These are phyloP conservation scores for Dysmachus trigonus DNA, from an alignment of 2,888 invertebrate genomes.

Conservation along the genomic window DNA sequence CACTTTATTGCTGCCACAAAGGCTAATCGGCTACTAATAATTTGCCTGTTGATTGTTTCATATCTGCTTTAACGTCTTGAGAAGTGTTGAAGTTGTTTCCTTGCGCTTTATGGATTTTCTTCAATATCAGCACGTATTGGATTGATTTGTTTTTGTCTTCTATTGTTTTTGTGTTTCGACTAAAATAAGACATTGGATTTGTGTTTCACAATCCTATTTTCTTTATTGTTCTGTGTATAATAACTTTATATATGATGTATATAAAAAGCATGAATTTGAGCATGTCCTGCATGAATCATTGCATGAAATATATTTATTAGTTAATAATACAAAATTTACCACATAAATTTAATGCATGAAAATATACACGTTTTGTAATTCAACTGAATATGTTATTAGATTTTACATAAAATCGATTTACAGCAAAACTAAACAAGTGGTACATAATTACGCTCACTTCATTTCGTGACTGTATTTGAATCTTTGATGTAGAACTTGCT, in stretches of 20 bases:
- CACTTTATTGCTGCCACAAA: background rate
- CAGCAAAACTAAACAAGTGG: background rate
- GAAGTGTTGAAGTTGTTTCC: background rate
- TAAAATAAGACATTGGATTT: background rate
- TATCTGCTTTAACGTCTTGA: background rate
- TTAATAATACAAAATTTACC: background rate
- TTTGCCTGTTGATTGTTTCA: background rate
- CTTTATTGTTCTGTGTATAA: background rate
- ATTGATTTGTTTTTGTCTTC: background rate
- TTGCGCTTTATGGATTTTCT: background rate
- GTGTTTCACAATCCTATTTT: background rate
- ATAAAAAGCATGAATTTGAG: background rate
- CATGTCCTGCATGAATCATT: background rate
- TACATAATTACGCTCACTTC: background rate
- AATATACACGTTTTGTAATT: background rate
- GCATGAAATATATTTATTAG: background rate
- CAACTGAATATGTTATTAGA: background rate
- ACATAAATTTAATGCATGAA: background rate
- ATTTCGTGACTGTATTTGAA: background rate
- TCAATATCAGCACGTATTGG: background rate
- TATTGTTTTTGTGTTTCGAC: background rate
- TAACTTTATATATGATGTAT: background rate
- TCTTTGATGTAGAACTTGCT: background rate
- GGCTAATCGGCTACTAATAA: background rate
- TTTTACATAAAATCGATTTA: background rate